Conservation (phyloP, 2,113 vertebrate species). For the Prionailurus bengalensis region DNA sequence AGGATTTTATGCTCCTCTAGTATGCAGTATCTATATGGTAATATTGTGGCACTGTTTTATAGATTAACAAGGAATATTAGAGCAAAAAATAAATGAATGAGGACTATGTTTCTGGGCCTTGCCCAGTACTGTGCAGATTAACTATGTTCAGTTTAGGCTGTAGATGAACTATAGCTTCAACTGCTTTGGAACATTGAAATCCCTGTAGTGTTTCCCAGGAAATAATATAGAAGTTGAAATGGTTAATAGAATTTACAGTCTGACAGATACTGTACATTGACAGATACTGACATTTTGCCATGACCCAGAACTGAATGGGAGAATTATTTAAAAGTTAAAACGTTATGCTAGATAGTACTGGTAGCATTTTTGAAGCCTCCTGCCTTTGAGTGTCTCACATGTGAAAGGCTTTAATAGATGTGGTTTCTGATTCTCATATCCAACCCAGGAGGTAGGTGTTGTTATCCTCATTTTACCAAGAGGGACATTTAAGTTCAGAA, state of each 20-base stretch:
- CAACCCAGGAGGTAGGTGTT: background rate
- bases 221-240: background rate
- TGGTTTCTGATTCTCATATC: background rate
- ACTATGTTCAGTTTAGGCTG: background rate
- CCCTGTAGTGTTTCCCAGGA: slow-evolving; percentile 2
- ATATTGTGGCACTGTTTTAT: slow-evolving; percentile 22
- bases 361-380: background rate
- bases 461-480: background rate
- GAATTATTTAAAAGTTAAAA: slow-evolving; percentile 20
- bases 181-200: slow-evolving; percentile 2
- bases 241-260: background rate
- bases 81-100: background rate
- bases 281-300: slow-evolving; percentile 25
- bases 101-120: background rate
- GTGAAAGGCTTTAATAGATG: background rate
- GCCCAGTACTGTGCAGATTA: background rate
- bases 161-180: slow-evolving; percentile 16
- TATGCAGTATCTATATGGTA: background rate
- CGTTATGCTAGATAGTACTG: background rate
- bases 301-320: slow-evolving; percentile 12
- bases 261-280: background rate
- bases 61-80: slow-evolving; percentile 52
- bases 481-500: background rate
- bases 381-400: background rate
- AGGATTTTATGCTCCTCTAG: slow-evolving; percentile 36